Evolutionary conservation across 2,888 invertebrate genomes (phyloP).

Genomic region (Nomada ferruginata): DNA sequence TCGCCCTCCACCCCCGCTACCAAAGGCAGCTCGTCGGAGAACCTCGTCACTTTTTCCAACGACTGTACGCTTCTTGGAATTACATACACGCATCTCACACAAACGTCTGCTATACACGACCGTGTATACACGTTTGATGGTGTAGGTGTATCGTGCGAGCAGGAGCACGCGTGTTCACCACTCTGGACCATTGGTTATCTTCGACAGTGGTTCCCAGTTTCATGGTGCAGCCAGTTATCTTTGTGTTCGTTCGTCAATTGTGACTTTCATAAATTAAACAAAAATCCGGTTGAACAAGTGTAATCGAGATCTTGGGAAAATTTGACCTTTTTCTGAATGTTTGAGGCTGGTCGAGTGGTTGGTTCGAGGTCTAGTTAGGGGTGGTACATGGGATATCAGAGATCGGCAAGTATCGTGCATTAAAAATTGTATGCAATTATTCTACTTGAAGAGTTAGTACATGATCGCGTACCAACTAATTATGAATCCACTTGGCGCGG

Average conservation of each 20-base stretch:
- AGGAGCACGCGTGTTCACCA: constrained; percentile 34
- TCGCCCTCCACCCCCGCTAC: constrained; percentile 54
- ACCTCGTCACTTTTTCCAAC: constrained; percentile 73
- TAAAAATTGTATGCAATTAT: too few relatives aligned
- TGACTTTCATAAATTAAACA: too few relatives aligned
- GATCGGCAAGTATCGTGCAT: too few relatives aligned
- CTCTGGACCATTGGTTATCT: constrained; percentile 75
- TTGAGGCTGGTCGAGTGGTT: too few relatives aligned
- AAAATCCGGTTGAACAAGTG: too few relatives aligned
- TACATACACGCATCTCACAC: constrained; percentile 75
- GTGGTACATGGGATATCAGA: too few relatives aligned
- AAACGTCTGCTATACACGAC: constrained; percentile 40
- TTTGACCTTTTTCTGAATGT: too few relatives aligned
- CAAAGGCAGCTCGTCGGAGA: constrained; percentile 21
- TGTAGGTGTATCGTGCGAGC: constrained; percentile 37
- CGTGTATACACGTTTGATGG: background rate
- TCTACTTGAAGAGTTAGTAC: too few relatives aligned
- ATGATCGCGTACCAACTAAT: too few relatives aligned
- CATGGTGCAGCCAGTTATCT: background rate
- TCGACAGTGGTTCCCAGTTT: constrained; percentile 75
- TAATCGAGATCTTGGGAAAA: too few relatives aligned
- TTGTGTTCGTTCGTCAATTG: background rate
- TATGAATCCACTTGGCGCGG: too few relatives aligned
- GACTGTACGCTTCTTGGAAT: constrained; percentile 83
- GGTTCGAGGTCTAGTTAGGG: too few relatives aligned